phyloP scores from a whole-genome alignment of 2,113 vertebrate species.

The Mobula hypostoma region DNA sequence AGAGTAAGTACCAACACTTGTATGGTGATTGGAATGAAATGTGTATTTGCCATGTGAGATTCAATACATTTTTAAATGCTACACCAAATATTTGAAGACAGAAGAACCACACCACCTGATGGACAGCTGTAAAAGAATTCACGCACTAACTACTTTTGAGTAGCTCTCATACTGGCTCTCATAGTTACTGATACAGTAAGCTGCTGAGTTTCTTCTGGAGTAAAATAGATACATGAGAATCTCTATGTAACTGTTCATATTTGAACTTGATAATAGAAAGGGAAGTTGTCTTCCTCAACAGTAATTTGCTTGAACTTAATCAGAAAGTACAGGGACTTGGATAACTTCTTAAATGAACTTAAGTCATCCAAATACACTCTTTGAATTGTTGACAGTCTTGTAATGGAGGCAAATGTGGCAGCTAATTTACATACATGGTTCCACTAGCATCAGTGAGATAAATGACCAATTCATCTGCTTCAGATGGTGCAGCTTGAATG shows the following conservation, averaged over 20 bases:
- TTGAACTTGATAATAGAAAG: background rate
- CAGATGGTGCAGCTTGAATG: background rate
- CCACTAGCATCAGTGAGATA: background rate
- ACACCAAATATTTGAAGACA: background rate
- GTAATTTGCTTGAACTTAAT: background rate
- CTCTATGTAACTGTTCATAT: background rate
- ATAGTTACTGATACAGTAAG: background rate
- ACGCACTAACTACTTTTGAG: background rate
- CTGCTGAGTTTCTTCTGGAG: background rate
- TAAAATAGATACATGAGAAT: background rate
- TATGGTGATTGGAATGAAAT: background rate
- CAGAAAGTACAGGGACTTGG: background rate
- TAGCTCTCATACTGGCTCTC: background rate
- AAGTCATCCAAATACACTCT: background rate
- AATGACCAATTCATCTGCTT: background rate
- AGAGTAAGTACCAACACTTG: slow-evolving; percentile 74
- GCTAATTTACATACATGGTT: background rate
- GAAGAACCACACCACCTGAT: background rate
- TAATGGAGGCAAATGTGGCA: background rate
- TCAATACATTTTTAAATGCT: background rate
- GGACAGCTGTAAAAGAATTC: background rate
- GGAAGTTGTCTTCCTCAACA: background rate
- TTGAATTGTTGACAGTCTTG: background rate
- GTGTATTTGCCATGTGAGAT: background rate
- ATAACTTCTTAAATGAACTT: background rate